Evolutionary conservation across 2,113 vertebrate genomes (phyloP).

Genomic region (Xyliphius kryptos): DNA sequence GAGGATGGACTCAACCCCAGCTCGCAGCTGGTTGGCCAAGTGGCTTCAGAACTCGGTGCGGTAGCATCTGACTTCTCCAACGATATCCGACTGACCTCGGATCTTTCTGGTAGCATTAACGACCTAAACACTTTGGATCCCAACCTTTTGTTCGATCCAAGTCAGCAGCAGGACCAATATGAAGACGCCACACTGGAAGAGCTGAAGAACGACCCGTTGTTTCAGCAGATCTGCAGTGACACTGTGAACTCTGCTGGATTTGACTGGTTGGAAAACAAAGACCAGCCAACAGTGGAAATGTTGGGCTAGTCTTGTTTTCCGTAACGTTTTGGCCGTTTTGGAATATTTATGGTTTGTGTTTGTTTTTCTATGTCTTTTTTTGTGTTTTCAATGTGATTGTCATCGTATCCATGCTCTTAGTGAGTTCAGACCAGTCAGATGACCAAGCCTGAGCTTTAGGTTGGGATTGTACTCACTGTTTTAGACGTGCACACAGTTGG

Average conservation of each 20-base stretch:
- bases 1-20: conserved; percentile 86
- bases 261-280: conserved; percentile 99
- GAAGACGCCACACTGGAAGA: conserved; percentile 99
- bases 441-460: too few species aligned
- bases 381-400: conserved; percentile 46
- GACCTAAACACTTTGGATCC: conserved; percentile 96
- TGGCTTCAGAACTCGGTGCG: conserved; percentile 82
- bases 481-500: too few species aligned
- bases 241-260: conserved; percentile 94
- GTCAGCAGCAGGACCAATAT: conserved; percentile 94
- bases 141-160: conserved; percentile 95
- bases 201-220: conserved; percentile 96
- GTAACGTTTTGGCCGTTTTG: conserved; percentile 27
- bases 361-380: conserved; percentile 50
- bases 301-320: conserved; percentile 75
- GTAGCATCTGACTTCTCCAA: conserved; percentile 88
- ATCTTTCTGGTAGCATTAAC: conserved; percentile 98
- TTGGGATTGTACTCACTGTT: too few species aligned
- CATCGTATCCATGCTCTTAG: too few species aligned
- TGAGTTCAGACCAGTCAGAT: too few species aligned
- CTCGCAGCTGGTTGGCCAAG: conserved; percentile 90
- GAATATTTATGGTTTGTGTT: conserved; percentile 54
- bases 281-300: conserved; percentile 98
- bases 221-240: conserved; percentile 99
- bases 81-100: conserved; percentile 92